Evolutionary conservation across 2,113 vertebrate genomes (phyloP), one percentile per base, ranked within the genome.

Genomic region (Bubo scandiacus): DNA sequence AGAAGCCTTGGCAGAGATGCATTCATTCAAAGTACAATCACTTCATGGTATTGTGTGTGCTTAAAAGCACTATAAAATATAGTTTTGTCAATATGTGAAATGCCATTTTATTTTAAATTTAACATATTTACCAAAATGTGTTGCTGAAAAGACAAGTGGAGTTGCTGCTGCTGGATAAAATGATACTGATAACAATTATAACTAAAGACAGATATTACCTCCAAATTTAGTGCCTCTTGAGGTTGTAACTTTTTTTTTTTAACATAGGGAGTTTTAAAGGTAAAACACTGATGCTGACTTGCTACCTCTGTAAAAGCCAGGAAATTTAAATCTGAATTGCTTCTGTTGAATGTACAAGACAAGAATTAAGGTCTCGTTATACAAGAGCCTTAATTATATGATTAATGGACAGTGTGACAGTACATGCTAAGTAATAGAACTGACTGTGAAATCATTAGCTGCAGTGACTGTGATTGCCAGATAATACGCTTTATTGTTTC

Each of bases 351-450:
- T 30, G 43, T 86, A 34, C 68, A 67, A 91, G 73, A 78, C 82
- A 89, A 79, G 29, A 96, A 68, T 93, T 91, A 91, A 92, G 70
- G 73, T 59, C 81, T 92, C 12, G n/a, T 95, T 96, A 52, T 72
- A 87, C 9, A 32, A 66, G 66, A 95, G 26, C 36, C 43, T 88
- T 94, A 97, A 91, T 96, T 87, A 62, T 62, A 30, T 90, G 91
- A 87, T 94, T 92, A 97, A 94, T 91, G 95, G 96, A 73, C 87
- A 95, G 58, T 95, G 51, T 96, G 88, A 97, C 91, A 82, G 78
- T 90, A 70, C 58, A 43, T 80, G 78, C 43, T 57, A 86, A 90
- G 67, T 80, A 51, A 70, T 22, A 80, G 70, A 90, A 73, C 49
- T 61, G 30, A n/a, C 68, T 94, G 6, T 67, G 81, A 89, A 94